These are phyloP conservation scores for Diadema setosum DNA, from an alignment of 35 echinoderm and acorn worm genomes.

Conservation along the genomic window DNA sequence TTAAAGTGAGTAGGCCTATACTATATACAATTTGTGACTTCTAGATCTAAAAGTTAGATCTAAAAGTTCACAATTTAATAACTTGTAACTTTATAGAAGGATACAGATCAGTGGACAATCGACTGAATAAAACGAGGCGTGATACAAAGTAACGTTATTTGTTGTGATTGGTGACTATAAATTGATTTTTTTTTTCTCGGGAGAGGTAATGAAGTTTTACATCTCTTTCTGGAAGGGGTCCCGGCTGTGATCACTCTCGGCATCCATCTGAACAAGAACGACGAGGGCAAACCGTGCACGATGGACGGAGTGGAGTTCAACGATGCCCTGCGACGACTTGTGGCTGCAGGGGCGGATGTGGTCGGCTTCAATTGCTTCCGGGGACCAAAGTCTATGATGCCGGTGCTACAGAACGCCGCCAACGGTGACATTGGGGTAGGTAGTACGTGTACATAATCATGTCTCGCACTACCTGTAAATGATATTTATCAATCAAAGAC, in stretches of 20 bases:
- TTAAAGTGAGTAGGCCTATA: too few species aligned
- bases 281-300: background rate
- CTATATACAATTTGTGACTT: too few species aligned
- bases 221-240: too few species aligned
- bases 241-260: background rate
- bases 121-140: too few species aligned
- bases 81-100: too few species aligned
- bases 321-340: conserved; percentile 21
- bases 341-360: conserved; percentile 51
- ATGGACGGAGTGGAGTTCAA: conserved; percentile 6
- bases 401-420: background rate
- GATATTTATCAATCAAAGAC: background rate
- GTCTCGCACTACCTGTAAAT: background rate
- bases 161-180: too few species aligned
- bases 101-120: too few species aligned
- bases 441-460: background rate
- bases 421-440: background rate
- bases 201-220: too few species aligned
- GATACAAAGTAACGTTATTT: too few species aligned
- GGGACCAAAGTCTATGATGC: conserved; percentile 32
- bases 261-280: background rate
- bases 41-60: too few species aligned
- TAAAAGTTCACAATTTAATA: too few species aligned
- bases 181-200: too few species aligned
- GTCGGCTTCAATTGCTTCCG: conserved; percentile 54